A percentile compares a stretch with the other conserved stretches of the same genome.
Evolutionary conservation across 2,113 vertebrate species (phyloP).

Genomic region (Alligator mississippiensis): DNA sequence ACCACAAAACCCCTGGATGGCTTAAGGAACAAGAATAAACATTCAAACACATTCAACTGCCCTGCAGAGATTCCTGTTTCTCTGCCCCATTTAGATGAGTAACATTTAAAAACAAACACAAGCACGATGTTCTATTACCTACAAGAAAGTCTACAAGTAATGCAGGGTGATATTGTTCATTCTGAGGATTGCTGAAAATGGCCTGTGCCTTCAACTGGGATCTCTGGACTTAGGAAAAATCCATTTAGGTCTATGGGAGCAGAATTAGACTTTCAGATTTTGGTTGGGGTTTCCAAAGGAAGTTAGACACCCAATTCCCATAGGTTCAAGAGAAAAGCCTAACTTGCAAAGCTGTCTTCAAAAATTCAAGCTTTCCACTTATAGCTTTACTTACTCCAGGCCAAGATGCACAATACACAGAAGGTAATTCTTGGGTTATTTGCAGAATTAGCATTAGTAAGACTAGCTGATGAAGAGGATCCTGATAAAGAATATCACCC

Average conservation of each 20-base stretch:
- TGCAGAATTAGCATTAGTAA: neutral
- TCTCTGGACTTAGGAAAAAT: neutral
- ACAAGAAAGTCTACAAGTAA: neutral
- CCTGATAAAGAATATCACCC: conserved; percentile 3
- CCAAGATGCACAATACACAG: neutral
- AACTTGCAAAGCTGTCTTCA: neutral
- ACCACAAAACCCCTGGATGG: neutral
- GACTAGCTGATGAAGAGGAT: conserved; percentile 43
- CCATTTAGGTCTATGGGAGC: neutral
- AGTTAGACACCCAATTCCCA: neutral
- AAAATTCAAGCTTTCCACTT: neutral
- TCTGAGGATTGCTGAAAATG: neutral
- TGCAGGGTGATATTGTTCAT: neutral
- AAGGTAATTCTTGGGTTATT: neutral
- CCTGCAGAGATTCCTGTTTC: neutral
- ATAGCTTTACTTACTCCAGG: neutral
- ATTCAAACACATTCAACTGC: neutral
- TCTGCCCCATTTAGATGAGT: conserved; percentile 36
- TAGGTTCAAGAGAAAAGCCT: neutral
- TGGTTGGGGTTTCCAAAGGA: neutral
- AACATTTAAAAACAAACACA: neutral
- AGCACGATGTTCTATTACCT: neutral
- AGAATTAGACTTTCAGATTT: fast-evolving
- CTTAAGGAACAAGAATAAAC: neutral
- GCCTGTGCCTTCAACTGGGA: neutral